These are phyloP conservation scores for Trichogramma pretiosum DNA, from an alignment of 1,140 invertebrate genomes.

Conservation along the genomic window DNA sequence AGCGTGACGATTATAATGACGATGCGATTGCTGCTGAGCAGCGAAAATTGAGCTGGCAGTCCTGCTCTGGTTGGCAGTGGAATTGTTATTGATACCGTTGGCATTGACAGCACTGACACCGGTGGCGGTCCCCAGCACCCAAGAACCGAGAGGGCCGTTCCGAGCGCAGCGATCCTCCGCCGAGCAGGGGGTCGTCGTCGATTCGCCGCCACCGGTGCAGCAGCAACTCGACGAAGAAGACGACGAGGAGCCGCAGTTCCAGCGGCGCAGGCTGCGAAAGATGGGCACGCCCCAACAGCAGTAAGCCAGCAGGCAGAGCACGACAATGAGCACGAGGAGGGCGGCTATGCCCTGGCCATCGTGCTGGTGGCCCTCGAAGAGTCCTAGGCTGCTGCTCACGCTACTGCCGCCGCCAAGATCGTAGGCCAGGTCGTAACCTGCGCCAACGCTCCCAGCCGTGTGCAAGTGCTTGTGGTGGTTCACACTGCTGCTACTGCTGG, in stretches of 20 bases:
- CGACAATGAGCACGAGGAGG: constrained; percentile 50
- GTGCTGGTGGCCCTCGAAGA: constrained; percentile 31
- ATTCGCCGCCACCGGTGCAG: constrained; percentile 1
- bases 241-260: constrained; percentile 30
- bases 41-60: constrained; percentile 25
- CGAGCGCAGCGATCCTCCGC: no score
- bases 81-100: no score
- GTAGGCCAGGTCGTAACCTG: not conserved
- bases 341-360: constrained; percentile 46
- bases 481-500: not conserved
- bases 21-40: constrained; percentile 23
- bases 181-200: not conserved
- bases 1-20: no score
- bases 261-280: constrained; percentile 43
- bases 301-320: constrained; percentile 50
- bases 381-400: constrained; percentile 26
- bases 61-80: not conserved
- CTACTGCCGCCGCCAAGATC: constrained; percentile 20
- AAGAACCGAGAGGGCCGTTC: no score
- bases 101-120: not conserved
- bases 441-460: no score
- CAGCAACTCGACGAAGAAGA: not conserved
- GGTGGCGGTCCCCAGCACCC: not conserved
- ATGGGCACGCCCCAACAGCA: constrained; percentile 54
- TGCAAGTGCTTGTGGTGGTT: no score